phyloP scores from a whole-genome alignment of 2,797 vertebrate genomes.

The Microcaecilia unicolor region DNA sequence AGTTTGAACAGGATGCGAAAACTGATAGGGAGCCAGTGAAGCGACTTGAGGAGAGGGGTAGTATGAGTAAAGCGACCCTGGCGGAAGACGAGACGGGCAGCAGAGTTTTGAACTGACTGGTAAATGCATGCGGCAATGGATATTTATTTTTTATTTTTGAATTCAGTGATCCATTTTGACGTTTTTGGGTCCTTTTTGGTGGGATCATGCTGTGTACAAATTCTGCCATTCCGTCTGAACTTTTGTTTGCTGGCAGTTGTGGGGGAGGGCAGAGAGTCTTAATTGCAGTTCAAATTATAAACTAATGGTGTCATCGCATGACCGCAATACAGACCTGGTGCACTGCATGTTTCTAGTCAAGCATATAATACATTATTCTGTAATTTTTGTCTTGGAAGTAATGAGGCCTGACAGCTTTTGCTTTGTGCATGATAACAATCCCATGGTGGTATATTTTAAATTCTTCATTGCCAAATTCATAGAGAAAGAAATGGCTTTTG shows the following conservation, averaged over 20 bases:
- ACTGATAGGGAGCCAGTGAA: no score
- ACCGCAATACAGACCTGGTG: background rate
- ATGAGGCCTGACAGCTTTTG: conserved; percentile 53
- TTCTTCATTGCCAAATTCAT: conserved; percentile 47
- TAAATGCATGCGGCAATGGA: no score
- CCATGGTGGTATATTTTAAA: conserved; percentile 43
- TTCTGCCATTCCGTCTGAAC: background rate
- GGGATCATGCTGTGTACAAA: no score
- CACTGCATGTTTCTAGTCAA: background rate
- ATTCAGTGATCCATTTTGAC: no score
- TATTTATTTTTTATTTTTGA: no score
- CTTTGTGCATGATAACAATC: conserved; percentile 41
- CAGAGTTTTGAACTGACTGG: no score
- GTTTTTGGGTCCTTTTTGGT: no score
- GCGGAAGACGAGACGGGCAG: no score
- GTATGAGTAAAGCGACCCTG: no score
- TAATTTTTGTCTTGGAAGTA: conserved; percentile 56
- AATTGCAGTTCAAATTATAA: conserved; percentile 15
- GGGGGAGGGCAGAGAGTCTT: background rate
- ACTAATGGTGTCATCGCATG: conserved; percentile 34
- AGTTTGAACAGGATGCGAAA: no score
- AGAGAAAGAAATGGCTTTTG: conserved; percentile 43
- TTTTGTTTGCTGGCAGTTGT: background rate
- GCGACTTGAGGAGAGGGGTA: no score
- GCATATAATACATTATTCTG: conserved; percentile 36